Percentiles rank a stretch among this genome's conserved stretches.
Conservation (phyloP, 92 coral and sea anemone genomes). For the Porites divaricata region DNA sequence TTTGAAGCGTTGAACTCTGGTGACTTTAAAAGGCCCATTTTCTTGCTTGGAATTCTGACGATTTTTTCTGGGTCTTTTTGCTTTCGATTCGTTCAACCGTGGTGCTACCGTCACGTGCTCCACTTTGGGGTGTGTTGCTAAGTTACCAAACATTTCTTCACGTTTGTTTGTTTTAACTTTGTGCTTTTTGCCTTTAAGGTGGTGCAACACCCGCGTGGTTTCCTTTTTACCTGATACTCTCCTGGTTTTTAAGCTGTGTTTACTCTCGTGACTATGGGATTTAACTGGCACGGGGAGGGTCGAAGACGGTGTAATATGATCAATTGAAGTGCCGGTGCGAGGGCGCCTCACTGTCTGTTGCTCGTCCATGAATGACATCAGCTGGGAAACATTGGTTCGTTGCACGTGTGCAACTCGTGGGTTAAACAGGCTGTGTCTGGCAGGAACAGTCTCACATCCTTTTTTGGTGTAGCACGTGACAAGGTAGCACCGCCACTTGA, state of each 20-base stretch:
- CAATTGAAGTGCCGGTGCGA: constrained; percentile 35
- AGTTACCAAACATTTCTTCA: not conserved
- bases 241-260: not conserved
- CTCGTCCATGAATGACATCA: constrained; percentile 80
- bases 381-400: constrained; percentile 62
- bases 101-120: constrained; percentile 14
- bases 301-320: constrained; percentile 40
- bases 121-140: not conserved
- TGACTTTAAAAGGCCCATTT: not conserved
- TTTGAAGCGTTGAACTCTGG: not conserved
- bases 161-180: not conserved
- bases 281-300: constrained; percentile 66
- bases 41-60: not conserved
- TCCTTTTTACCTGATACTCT: not conserved
- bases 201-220: not conserved
- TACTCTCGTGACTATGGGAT: constrained; percentile 5
- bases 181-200: not conserved
- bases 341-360: constrained; percentile 40
- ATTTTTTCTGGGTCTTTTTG: not conserved
- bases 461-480: constrained; percentile 82
- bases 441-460: constrained; percentile 79
- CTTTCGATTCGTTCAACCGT: constrained; percentile 1
- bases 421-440: constrained; percentile 68
- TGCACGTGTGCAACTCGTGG: constrained; percentile 76
- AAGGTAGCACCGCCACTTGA: constrained; percentile 82